Conservation (phyloP, 2,888 invertebrate species). For the Lithodes maja region DNA sequence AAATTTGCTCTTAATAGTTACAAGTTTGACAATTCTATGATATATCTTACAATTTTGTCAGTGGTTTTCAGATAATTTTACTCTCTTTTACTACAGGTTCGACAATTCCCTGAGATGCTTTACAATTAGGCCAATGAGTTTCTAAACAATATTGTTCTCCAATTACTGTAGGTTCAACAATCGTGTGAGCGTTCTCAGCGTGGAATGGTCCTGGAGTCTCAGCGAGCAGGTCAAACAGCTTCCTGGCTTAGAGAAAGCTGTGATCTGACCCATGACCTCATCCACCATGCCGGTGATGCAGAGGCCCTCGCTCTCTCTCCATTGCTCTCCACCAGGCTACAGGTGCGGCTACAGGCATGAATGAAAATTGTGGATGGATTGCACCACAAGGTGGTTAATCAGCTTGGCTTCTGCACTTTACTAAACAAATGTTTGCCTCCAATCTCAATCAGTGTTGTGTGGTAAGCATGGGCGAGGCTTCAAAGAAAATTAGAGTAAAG, state of each 20-base stretch:
- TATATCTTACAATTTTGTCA: background rate
- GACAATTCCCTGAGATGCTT: no score
- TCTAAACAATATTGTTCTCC: background rate
- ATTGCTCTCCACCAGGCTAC: conserved; percentile 44
- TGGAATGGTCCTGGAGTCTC: conserved; percentile 53
- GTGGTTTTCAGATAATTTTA: background rate
- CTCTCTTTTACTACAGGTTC: no score
- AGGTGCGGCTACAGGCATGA: conserved; percentile 14
- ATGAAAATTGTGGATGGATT: no score
- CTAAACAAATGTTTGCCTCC: no score
- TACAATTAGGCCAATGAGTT: background rate
- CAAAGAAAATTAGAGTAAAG: no score
- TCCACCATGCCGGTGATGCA: conserved; percentile 72
- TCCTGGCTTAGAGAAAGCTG: conserved; percentile 55
- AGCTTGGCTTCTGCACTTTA: no score
- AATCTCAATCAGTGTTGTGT: no score
- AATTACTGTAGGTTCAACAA: conserved; percentile 52
- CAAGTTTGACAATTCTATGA: background rate
- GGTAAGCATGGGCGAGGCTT: no score
- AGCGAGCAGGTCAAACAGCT: conserved; percentile 56
- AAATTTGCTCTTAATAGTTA: no score
- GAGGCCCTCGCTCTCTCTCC: conserved; percentile 56
- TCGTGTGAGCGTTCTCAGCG: conserved; percentile 60
- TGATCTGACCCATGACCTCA: conserved; percentile 76
- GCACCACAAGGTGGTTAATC: no score